Base-by-base conservation (phyloP, 2,888 invertebrate genomes). In the Tridacna crocea region DNA sequence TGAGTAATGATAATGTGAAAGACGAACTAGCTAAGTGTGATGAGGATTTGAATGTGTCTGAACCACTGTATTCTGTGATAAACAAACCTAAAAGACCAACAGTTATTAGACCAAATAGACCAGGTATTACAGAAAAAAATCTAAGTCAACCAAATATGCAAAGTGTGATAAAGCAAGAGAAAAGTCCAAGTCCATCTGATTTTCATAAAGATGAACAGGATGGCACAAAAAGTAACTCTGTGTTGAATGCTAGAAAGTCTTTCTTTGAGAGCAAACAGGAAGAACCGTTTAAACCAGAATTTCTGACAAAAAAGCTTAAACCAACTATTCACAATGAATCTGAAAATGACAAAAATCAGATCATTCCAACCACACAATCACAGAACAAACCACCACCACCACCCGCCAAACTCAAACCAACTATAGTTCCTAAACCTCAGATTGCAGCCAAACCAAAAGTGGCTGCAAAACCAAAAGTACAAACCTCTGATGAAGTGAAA, bases 81-180 rank as follows among this genome's bases (percentile, higher is more conserved):
- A 85, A 83, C 72, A 87, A 87, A 80, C 87, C 88, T 26, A 86
- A 80, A 79, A 65, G 89, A 66, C 89, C 89, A 48, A 89, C 89
- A 47, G 88, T 88, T 60, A 89, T 89, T 26, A 82, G 89, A 79
- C 86, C 88, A 55, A 75, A 72, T 55, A 84, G 81, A 65, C 66
- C 76, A 47, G 36, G 24, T 60, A 22, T 36, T 19, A 74, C 36
- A 24, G 61, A 51, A 22, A 70, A 48, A 70, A 0, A 51, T 24
- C 12, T 12, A 19, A 46, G 12, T 36, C 61, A 74, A 8, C 36
- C 8, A n/a, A 46, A 27, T 60, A 27, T 2, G 12, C 61, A 61
- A 70, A 70, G 47, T 47, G 46, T 0, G 11, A 13, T 10, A 17
- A 74, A 26, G 12, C 4, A 17, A 26, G 26, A 26, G 19, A 26